Percentiles rank a stretch among this genome's conserved stretches.
Conservation (phyloP, 2,888 invertebrate species). For the Loripinus fragilis region DNA sequence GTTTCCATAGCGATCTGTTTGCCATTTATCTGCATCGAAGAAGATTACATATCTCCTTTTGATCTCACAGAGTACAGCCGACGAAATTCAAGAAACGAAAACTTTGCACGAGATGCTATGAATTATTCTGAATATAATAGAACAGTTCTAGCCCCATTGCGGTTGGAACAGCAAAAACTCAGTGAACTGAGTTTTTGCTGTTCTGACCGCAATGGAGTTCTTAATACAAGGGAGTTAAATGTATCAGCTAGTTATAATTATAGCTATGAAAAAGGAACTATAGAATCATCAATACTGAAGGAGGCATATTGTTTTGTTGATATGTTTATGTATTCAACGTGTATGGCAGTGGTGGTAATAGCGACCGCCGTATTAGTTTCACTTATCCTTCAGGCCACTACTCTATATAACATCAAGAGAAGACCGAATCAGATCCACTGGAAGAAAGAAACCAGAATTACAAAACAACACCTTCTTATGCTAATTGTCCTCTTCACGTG, state of each 20-base stretch:
- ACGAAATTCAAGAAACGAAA: background rate
- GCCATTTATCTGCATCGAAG: slow-evolving; percentile 23
- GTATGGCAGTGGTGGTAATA: background rate
- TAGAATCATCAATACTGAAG: too few species aligned
- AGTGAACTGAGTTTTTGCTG: background rate
- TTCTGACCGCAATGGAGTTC: too few species aligned
- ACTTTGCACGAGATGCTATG: background rate
- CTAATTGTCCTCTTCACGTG: slow-evolving; percentile 19
- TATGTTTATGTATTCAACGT: background rate
- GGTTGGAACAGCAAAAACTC: too few species aligned
- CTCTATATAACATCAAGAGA: slow-evolving; percentile 18
- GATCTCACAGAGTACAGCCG: background rate
- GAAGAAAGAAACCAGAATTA: slow-evolving; percentile 41
- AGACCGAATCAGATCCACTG: slow-evolving; percentile 46
- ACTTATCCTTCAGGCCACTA: slow-evolving; percentile 23
- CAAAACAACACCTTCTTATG: slow-evolving; percentile 40
- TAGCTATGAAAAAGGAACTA: too few species aligned
- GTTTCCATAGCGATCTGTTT: slow-evolving; percentile 23
- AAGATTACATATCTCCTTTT: background rate
- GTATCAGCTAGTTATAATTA: too few species aligned
- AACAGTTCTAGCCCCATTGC: too few species aligned
- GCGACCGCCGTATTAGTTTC: slow-evolving; percentile 1
- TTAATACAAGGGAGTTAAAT: too few species aligned
- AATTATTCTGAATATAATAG: too few species aligned
- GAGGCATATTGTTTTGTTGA: background rate